These are phyloP conservation scores for Lacanobia wlatinum DNA, from an alignment of 2,888 invertebrate genomes.

Conservation along the genomic window DNA sequence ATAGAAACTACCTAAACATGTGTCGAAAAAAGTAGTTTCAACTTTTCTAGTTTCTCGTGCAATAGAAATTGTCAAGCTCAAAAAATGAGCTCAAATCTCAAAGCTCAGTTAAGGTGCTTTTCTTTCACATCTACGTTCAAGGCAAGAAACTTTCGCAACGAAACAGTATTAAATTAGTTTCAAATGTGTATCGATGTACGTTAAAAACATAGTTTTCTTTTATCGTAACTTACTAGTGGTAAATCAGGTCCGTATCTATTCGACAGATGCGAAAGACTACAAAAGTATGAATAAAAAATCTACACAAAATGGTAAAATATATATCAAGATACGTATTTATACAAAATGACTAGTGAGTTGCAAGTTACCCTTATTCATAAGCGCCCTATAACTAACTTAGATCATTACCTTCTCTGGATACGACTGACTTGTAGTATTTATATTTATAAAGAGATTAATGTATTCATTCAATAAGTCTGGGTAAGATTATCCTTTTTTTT, in stretches of 20 bases:
- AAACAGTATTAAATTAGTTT: constrained; percentile 38
- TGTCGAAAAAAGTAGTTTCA: too few species aligned
- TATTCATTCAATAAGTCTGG: neutral
- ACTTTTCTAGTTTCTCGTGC: neutral
- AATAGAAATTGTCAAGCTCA: constrained; percentile 4
- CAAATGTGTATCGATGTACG: constrained; percentile 12
- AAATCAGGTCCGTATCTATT: neutral
- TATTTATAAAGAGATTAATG: neutral
- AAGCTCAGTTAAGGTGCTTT: neutral
- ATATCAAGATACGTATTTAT: constrained; percentile 1
- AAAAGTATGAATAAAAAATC: constrained; percentile 4
- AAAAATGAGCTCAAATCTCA: neutral
- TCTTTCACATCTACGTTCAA: constrained; percentile 11
- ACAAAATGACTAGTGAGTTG: constrained; percentile 32
- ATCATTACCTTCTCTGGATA: constrained; percentile 4
- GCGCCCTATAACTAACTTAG: constrained; percentile 6
- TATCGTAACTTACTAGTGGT: constrained; percentile 6
- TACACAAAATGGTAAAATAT: neutral
- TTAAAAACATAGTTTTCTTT: constrained; percentile 27
- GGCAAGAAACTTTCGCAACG: constrained; percentile 9
- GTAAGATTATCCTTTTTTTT: too few species aligned
- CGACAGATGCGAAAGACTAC: neutral
- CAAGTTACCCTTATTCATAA: constrained; percentile 10
- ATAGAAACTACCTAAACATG: neutral
- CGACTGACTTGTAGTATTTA: constrained; percentile 31